These are phyloP conservation scores for Lochmaea capreae DNA, from an alignment of 2,888 invertebrate species.

Conservation along the genomic window DNA sequence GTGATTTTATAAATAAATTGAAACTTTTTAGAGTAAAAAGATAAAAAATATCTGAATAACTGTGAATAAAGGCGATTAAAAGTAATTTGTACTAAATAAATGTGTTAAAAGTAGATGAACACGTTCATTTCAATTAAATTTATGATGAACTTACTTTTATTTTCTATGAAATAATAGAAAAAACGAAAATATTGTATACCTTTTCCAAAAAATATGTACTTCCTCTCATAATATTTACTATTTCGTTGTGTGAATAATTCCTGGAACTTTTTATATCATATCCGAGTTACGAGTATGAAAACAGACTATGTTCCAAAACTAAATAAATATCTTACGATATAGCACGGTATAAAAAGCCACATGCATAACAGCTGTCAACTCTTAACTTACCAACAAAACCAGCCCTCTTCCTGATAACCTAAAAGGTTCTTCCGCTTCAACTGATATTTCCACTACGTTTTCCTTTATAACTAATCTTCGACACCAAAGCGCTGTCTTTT, in stretches of 20 bases:
- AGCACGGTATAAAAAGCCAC: constrained; percentile 59
- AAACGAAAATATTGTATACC: too few species aligned
- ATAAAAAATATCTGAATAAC: too few species aligned
- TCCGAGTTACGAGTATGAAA: constrained; percentile 41
- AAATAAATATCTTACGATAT: constrained; percentile 58
- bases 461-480: constrained; percentile 41
- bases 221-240: constrained; percentile 18
- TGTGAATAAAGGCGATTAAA: too few species aligned
- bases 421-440: constrained; percentile 58
- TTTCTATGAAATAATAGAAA: not conserved
- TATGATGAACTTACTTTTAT: not conserved
- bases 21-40: too few species aligned
- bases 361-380: constrained; percentile 63
- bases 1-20: too few species aligned
- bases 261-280: constrained; percentile 39
- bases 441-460: constrained; percentile 52
- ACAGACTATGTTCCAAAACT: constrained; percentile 54
- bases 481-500: constrained; percentile 35
- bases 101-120: too few species aligned
- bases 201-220: too few species aligned
- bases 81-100: too few species aligned
- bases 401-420: constrained; percentile 61
- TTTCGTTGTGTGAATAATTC: constrained; percentile 11
- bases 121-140: not conserved
- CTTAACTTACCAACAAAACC: constrained; percentile 55